Percentiles rank a stretch among this genome's conserved stretches.
phyloP scores from a whole-genome alignment of 2,888 invertebrate species.

The Cryptosula pallasiana region DNA sequence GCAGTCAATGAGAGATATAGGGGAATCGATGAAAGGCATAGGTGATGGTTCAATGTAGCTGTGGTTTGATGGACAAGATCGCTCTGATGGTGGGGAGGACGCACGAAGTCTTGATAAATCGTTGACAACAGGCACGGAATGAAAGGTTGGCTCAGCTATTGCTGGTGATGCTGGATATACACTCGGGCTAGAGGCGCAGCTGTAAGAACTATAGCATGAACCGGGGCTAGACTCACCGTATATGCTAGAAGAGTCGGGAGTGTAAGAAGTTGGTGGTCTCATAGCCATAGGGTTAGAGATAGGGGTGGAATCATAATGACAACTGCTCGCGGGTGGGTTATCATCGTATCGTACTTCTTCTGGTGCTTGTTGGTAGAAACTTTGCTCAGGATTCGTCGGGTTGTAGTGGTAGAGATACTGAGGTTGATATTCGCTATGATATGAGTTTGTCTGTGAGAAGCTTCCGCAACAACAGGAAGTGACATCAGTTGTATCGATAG shows the following conservation, averaged over 20 bases:
- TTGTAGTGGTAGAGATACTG: not conserved
- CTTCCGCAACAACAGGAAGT: not conserved
- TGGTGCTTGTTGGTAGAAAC: not conserved
- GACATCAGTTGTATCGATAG: not conserved
- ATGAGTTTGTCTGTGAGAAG: not conserved
- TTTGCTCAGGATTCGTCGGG: not conserved
- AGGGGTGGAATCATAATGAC: not conserved
- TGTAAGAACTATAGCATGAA: slow-evolving; percentile 11
- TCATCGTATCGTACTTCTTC: not conserved
- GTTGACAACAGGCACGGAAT: not conserved
- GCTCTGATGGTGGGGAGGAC: not conserved
- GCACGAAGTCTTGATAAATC: not conserved
- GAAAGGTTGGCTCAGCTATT: slow-evolving; percentile 3
- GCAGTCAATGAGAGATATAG: slow-evolving; percentile 17
- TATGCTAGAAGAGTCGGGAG: not conserved
- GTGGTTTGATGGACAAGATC: not conserved
- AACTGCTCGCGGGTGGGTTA: not conserved
- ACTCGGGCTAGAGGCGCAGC: slow-evolving; percentile 23
- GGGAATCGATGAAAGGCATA: slow-evolving; percentile 7
- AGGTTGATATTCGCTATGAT: not conserved
- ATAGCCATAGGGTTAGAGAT: not conserved
- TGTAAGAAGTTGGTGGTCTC: not conserved
- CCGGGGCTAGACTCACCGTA: slow-evolving; percentile 12
- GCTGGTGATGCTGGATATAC: slow-evolving; percentile 8
- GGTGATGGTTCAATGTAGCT: not conserved